Conservation (phyloP, 1,140 invertebrate species). For the Campoletis sonorensis region DNA sequence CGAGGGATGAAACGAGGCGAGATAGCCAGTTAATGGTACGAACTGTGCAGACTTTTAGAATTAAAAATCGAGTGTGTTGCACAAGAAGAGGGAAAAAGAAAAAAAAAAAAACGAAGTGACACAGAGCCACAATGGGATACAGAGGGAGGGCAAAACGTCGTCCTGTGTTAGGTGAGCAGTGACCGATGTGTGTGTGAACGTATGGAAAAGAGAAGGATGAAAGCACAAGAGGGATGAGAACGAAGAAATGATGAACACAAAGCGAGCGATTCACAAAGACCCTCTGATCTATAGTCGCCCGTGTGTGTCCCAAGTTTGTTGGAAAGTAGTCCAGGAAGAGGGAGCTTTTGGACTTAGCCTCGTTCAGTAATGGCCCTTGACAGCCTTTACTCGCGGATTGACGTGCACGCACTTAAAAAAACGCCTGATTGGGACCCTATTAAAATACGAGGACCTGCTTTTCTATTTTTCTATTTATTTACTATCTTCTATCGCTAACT, state of each 20-base stretch:
- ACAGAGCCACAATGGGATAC: not conserved
- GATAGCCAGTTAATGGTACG: no score
- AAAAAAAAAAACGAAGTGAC: no score
- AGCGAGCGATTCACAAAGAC: not conserved
- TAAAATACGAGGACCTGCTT: not conserved
- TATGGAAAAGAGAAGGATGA: no score
- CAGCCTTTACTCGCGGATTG: not conserved
- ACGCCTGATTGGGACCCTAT: not conserved
- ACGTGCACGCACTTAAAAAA: not conserved
- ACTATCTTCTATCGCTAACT: no score
- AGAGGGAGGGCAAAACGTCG: no score
- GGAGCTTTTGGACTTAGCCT: not conserved
- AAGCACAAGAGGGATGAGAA: not conserved
- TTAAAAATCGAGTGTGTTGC: no score
- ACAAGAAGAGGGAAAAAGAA: no score
- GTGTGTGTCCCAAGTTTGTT: not conserved
- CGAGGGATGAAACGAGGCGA: no score
- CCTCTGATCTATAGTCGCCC: not conserved
- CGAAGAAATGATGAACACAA: not conserved
- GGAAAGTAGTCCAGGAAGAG: not conserved
- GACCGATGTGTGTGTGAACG: no score
- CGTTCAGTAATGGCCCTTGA: not conserved
- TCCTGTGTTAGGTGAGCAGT: no score
- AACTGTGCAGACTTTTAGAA: no score
- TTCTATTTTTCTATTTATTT: no score